These are phyloP conservation scores for Chamaetylas fuelleborni DNA, from an alignment of 2,113 vertebrate genomes.

Conservation along the genomic window DNA sequence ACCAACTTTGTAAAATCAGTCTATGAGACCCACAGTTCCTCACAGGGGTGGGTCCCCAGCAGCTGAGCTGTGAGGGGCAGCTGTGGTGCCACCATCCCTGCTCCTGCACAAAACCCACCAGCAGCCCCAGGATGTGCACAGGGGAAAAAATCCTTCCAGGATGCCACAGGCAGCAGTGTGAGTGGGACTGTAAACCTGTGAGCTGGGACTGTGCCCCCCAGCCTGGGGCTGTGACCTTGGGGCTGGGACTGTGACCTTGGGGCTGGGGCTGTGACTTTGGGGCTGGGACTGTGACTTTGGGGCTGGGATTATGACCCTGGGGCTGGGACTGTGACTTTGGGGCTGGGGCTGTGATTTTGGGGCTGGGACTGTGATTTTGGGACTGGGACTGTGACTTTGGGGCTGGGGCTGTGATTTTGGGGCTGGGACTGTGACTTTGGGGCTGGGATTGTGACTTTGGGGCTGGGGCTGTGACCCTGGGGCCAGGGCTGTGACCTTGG, in stretches of 20 bases:
- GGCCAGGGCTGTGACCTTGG: neutral
- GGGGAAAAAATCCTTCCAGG: neutral
- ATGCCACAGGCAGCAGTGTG: neutral
- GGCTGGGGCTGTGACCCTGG: neutral
- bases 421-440: fast-evolving
- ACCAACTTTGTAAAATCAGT: neutral
- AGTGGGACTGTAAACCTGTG: neutral
- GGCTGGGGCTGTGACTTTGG: no score
- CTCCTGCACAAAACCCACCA: neutral
- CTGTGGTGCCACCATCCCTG: neutral
- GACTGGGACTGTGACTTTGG: no score
- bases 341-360: neutral
- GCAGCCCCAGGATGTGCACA: neutral
- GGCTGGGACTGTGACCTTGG: neutral
- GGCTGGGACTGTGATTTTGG: no score
- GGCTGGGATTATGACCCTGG: neutral
- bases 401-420: neutral
- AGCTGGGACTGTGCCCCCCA: neutral
- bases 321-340: neutral
- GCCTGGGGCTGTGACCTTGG: neutral
- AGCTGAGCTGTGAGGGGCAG: neutral
- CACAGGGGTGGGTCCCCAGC: fast-evolving
- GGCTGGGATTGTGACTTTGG: no score
- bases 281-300: neutral
- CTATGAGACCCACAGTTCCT: neutral